A percentile compares a stretch with the other conserved stretches of the same genome.
These are phyloP conservation scores for Hydractinia echinata DNA, from an alignment of 30 jellyfish, hydroid and myxozoan species.

Conservation along the genomic window DNA sequence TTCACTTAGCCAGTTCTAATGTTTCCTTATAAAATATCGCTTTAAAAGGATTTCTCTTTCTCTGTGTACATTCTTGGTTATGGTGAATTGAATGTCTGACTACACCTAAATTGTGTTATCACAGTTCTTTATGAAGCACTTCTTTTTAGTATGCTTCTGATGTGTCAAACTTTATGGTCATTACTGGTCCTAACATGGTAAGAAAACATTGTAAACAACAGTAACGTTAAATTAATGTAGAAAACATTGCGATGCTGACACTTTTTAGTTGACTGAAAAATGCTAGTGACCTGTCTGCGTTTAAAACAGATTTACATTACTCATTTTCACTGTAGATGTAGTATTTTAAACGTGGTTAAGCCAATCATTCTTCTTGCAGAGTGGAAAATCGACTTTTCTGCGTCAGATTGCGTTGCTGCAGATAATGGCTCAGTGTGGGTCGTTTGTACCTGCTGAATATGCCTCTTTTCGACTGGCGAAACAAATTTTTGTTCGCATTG, in stretches of 20 bases:
- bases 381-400: constrained; percentile 89
- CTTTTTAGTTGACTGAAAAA: not conserved
- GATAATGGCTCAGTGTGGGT: constrained; percentile 91
- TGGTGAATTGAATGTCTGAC: no score
- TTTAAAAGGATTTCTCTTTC: no score
- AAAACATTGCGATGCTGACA: no score
- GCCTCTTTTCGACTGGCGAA: constrained; percentile 79
- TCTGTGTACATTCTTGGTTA: no score
- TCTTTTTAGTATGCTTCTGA: constrained; percentile 73
- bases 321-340: no score
- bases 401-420: constrained; percentile 81
- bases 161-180: constrained; percentile 50
- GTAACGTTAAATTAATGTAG: no score
- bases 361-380: constrained; percentile 30
- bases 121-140: not conserved
- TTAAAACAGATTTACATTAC: not conserved
- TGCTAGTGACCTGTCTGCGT: not conserved
- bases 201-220: not conserved
- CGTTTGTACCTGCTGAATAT: constrained; percentile 87
- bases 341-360: no score
- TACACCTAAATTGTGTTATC: no score
- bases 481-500: constrained; percentile 84
- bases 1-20: no score
- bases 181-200: constrained; percentile 97
- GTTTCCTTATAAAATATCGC: no score